phyloP scores from a whole-genome alignment of 92 coral and sea anemone species.

The Paramuricea clavata region DNA sequence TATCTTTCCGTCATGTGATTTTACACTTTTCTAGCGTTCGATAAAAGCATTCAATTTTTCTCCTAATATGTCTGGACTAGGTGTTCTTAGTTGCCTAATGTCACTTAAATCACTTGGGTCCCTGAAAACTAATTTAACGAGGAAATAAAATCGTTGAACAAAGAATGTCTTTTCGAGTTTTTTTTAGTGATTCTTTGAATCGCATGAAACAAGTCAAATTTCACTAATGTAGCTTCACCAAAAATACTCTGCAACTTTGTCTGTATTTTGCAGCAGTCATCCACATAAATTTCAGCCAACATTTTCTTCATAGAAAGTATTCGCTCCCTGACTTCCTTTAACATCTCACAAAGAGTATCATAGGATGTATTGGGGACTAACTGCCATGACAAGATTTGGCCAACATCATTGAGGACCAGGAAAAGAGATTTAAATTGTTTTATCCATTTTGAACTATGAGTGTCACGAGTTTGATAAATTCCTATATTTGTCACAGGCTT shows the following conservation, averaged over 20 bases:
- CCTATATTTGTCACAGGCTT: constrained; percentile 62
- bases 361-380: constrained; percentile 8
- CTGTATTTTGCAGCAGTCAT: constrained; percentile 11
- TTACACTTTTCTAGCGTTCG: constrained; percentile 48
- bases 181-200: constrained; percentile 25
- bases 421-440: constrained; percentile 26
- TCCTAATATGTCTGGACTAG: constrained; percentile 36
- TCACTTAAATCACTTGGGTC: constrained; percentile 63
- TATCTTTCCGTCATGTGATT: constrained; percentile 14
- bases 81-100: constrained; percentile 42
- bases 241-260: neutral
- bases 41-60: constrained; percentile 56
- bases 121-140: constrained; percentile 55
- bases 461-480: neutral
- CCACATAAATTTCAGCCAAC: constrained; percentile 21
- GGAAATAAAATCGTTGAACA: constrained; percentile 26
- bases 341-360: neutral
- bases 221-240: neutral
- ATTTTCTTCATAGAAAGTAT: neutral
- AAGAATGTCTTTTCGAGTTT: constrained; percentile 18
- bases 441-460: neutral
- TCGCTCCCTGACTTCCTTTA: neutral
- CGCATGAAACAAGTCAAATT: constrained; percentile 30
- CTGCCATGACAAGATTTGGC: constrained; percentile 19
- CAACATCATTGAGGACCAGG: constrained; percentile 7